Evolutionary conservation across 2,888 invertebrate species (phyloP).

Genomic region (Cephus pulcher): DNA sequence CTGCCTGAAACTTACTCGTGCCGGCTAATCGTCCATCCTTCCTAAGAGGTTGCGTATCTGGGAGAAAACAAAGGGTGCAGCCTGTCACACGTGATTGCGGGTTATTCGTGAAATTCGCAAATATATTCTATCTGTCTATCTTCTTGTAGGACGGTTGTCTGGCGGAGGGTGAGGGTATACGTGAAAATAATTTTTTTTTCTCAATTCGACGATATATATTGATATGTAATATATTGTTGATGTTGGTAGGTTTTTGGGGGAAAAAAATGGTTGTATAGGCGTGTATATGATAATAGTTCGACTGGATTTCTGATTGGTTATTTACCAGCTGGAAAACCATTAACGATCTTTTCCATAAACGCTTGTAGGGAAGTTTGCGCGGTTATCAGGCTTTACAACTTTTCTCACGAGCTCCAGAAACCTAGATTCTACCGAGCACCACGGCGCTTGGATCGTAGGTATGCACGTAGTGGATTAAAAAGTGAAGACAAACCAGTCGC

Average conservation of each 20-base stretch:
- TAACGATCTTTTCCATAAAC: neutral
- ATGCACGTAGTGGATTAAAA: slow-evolving; percentile 37
- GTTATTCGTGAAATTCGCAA: neutral
- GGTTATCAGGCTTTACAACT: neutral
- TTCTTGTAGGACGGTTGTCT: too few species aligned
- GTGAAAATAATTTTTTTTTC: too few species aligned
- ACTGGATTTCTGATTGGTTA: neutral
- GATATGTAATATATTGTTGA: too few species aligned
- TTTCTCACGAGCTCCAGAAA: slow-evolving; percentile 41
- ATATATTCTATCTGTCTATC: neutral
- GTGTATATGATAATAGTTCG: neutral
- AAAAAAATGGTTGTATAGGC: neutral
- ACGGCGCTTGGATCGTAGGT: slow-evolving; percentile 15
- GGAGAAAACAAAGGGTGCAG: neutral
- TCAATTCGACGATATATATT: too few species aligned
- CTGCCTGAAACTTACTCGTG: slow-evolving; percentile 11
- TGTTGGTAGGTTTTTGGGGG: neutral
- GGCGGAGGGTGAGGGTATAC: too few species aligned
- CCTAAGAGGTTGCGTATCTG: neutral
- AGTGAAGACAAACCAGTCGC: slow-evolving; percentile 48
- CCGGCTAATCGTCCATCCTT: neutral
- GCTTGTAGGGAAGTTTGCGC: neutral
- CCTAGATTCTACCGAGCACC: slow-evolving; percentile 40
- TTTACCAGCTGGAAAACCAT: neutral
- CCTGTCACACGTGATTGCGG: neutral